Evolutionary conservation across 1,140 invertebrate species (phyloP).

Genomic region (Bombus fervidus): DNA sequence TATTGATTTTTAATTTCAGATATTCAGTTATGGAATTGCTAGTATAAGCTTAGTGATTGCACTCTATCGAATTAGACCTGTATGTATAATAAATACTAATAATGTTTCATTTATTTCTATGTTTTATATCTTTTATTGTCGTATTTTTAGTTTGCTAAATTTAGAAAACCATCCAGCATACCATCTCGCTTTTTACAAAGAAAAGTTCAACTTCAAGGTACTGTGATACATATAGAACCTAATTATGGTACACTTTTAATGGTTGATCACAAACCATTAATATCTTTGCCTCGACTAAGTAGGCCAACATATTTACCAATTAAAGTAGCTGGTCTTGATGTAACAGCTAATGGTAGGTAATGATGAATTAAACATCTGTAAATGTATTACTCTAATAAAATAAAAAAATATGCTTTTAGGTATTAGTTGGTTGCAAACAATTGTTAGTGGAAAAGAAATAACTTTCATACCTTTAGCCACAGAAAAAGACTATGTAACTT

Average conservation of each 20-base stretch:
- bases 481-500: constrained; percentile 78
- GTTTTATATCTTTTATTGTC: constrained; percentile 31
- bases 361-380: background rate
- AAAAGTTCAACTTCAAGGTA: constrained; percentile 78
- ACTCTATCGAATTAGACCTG: constrained; percentile 82
- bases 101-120: background rate
- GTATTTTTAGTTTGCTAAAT: constrained; percentile 80
- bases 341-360: constrained; percentile 78
- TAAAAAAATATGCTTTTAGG: constrained; percentile 65
- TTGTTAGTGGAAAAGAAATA: constrained; percentile 78
- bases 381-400: background rate
- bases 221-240: constrained; percentile 80
- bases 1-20: constrained; percentile 71
- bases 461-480: constrained; percentile 80
- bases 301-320: constrained; percentile 79
- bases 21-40: constrained; percentile 82
- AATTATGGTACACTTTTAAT: constrained; percentile 77
- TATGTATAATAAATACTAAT: constrained; percentile 71
- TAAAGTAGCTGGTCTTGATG: constrained; percentile 82
- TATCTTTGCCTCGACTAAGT: constrained; percentile 75
- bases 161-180: constrained; percentile 80
- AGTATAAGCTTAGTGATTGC: constrained; percentile 80
- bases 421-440: constrained; percentile 82
- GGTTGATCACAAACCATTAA: constrained; percentile 82
- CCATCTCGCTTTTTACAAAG: constrained; percentile 81